These are phyloP conservation scores for Pogoniulus pusillus DNA, from an alignment of 2,797 vertebrate genomes.

Conservation along the genomic window DNA sequence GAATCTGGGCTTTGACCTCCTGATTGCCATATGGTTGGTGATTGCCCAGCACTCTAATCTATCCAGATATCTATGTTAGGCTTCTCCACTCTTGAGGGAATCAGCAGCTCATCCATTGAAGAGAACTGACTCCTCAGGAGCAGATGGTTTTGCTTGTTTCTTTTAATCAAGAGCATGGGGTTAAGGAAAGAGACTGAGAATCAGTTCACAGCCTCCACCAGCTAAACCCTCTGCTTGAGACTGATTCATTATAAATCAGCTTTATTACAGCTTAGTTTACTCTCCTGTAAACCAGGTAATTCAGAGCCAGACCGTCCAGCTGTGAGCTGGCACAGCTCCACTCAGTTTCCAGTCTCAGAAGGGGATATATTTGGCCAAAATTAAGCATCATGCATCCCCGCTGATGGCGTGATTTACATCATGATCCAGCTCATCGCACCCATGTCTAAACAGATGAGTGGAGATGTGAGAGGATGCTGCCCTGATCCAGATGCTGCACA, in stretches of 20 bases:
- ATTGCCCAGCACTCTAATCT: background rate
- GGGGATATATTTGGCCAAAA: slow-evolving; percentile 14
- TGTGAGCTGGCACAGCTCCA: slow-evolving; percentile 17
- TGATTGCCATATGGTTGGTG: background rate
- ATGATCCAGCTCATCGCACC: background rate
- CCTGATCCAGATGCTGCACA: background rate
- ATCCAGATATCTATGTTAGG: background rate
- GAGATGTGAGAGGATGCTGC: background rate
- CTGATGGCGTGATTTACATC: slow-evolving; percentile 1
- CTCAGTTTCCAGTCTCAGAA: background rate
- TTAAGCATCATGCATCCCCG: background rate
- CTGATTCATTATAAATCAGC: slow-evolving; percentile 18
- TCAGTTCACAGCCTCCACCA: background rate
- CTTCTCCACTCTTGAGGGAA: background rate
- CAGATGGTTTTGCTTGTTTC: background rate
- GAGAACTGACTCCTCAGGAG: background rate
- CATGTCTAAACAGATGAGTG: rapidly evolving
- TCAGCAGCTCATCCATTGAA: background rate
- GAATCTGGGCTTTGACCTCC: background rate
- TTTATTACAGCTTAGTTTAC: slow-evolving; percentile 21
- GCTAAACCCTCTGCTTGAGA: slow-evolving; percentile 16
- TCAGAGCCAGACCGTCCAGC: background rate
- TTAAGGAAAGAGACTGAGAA: slow-evolving; percentile 2
- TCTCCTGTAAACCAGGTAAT: background rate
- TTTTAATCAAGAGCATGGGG: background rate